phyloP scores from a whole-genome alignment of 2,113 vertebrate species.

The Microcebus griseorufus region DNA sequence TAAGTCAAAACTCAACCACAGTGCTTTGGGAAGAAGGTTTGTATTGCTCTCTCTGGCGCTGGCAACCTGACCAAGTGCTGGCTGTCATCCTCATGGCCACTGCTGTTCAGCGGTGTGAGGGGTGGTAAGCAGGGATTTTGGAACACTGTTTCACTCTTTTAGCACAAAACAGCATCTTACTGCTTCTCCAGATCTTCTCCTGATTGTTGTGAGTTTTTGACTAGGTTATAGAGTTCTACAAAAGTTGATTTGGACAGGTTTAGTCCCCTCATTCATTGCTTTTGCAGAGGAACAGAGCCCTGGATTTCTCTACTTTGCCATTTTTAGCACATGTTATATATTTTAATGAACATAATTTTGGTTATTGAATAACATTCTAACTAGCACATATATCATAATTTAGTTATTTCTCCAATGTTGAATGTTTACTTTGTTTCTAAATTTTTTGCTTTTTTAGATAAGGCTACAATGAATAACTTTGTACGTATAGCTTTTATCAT shows the following conservation, averaged over 20 bases:
- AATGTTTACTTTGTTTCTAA: background rate
- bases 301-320: background rate
- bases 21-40: background rate
- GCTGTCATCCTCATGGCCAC: background rate
- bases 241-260: background rate
- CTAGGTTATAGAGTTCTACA: background rate
- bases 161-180: background rate
- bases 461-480: background rate
- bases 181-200: background rate
- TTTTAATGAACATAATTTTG: background rate
- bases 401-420: background rate
- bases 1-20: background rate
- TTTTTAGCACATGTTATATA: background rate
- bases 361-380: background rate
- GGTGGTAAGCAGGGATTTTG: background rate
- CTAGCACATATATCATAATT: background rate
- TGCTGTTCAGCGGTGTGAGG: no score
- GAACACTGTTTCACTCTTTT: background rate
- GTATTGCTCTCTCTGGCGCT: background rate
- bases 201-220: background rate
- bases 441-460: background rate
- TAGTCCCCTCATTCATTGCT: background rate
- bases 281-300: background rate
- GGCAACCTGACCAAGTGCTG: background rate
- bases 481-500: background rate